phyloP scores from a whole-genome alignment of 2,888 invertebrate genomes.

The Mesodorylaimus sp. region DNA sequence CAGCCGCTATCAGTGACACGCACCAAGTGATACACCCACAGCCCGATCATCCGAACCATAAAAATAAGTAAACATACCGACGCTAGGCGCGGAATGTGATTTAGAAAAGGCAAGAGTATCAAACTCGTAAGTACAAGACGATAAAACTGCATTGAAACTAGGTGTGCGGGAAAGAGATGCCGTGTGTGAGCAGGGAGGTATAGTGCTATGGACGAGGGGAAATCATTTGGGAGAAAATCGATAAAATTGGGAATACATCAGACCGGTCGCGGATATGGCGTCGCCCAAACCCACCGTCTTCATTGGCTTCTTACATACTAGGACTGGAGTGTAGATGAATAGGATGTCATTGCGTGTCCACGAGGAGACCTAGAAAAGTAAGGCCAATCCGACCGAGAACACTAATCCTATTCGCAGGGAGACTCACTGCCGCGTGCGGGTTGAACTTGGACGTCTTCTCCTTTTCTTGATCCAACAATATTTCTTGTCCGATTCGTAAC shows the following conservation, averaged over 20 bases:
- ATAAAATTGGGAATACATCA: slow-evolving; percentile 33
- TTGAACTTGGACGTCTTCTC: slow-evolving; percentile 25
- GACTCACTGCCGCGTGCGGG: slow-evolving; percentile 22
- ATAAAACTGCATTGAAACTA: too few relatives aligned
- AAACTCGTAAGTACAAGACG: too few relatives aligned
- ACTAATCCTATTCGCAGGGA: not conserved
- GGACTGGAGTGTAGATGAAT: slow-evolving; percentile 36
- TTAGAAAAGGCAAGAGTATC: too few relatives aligned
- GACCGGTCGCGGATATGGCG: slow-evolving; percentile 34
- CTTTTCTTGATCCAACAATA: slow-evolving; percentile 26
- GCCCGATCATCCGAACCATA: too few relatives aligned
- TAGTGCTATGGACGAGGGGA: too few relatives aligned
- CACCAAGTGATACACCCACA: too few relatives aligned
- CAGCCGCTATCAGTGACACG: too few relatives aligned
- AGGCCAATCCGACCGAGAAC: not conserved
- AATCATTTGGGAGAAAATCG: too few relatives aligned
- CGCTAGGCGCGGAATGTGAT: too few relatives aligned
- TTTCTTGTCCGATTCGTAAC: slow-evolving; percentile 29
- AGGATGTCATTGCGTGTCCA: slow-evolving; percentile 32
- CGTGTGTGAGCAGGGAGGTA: too few relatives aligned
- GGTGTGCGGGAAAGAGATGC: too few relatives aligned
- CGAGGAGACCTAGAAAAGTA: slow-evolving; percentile 16
- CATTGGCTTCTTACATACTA: slow-evolving; percentile 34
- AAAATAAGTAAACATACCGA: too few relatives aligned
- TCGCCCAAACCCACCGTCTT: slow-evolving; percentile 38